These are phyloP conservation scores for Meloidogyne chitwoodi DNA, from an alignment of 1,140 invertebrate genomes.

Conservation along the genomic window DNA sequence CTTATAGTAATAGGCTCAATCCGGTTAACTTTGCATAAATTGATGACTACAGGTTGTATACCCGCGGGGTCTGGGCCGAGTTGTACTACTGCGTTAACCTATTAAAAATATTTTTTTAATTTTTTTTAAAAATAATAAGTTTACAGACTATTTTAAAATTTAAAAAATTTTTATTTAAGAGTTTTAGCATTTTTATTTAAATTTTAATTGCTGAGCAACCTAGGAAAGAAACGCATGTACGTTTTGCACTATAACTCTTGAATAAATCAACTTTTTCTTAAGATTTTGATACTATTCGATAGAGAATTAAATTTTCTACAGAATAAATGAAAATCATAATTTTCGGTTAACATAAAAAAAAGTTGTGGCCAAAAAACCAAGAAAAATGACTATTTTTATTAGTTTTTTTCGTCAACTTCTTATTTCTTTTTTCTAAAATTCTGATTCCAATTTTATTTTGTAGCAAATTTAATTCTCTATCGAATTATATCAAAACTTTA, in stretches of 20 bases:
- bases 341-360: neutral
- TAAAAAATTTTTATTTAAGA: neutral
- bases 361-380: neutral
- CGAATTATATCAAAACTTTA: too few relatives aligned
- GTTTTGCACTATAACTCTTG: too few relatives aligned
- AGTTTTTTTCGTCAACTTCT: neutral
- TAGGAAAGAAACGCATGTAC: too few relatives aligned
- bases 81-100: conserved; percentile 38
- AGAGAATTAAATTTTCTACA: too few relatives aligned
- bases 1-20: conserved; percentile 13
- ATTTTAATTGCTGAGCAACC: too few relatives aligned
- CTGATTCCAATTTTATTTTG: neutral
- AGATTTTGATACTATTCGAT: too few relatives aligned
- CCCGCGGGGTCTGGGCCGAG: conserved; percentile 29
- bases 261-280: too few relatives aligned
- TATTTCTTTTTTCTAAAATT: neutral
- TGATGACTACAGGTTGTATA: conserved; percentile 18
- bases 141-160: neutral
- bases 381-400: neutral
- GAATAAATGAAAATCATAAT: too few relatives aligned
- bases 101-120: neutral
- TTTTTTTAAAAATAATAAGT: neutral
- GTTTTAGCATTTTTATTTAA: too few relatives aligned
- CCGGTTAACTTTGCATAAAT: conserved; percentile 27
- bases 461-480: too few relatives aligned